Percentiles rank a stretch among this genome's conserved stretches.
These are phyloP conservation scores for Rhopilema esculentum DNA, from an alignment of 30 jellyfish, hydroid and myxozoan genomes.

Conservation along the genomic window DNA sequence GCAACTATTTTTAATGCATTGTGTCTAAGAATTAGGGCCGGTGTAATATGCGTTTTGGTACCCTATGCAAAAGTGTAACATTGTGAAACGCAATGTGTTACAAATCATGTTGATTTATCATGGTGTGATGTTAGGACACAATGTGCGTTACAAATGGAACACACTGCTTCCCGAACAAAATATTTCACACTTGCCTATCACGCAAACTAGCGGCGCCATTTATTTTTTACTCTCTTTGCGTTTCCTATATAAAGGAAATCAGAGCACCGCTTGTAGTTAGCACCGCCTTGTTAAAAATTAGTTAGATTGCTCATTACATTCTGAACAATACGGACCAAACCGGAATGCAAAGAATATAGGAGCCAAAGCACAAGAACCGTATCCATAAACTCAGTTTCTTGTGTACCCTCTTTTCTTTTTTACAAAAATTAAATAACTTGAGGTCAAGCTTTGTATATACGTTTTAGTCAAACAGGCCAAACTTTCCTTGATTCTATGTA, in stretches of 20 bases:
- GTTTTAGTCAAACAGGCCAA: not conserved
- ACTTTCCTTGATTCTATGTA: not conserved
- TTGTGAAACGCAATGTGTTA: not conserved
- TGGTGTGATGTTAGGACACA: not conserved
- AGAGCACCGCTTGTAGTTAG: not conserved
- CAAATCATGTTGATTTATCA: not conserved
- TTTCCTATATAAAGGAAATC: not conserved
- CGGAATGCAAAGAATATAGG: not conserved
- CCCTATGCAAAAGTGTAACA: not conserved
- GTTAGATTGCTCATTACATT: not conserved
- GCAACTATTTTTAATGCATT: too few species aligned
- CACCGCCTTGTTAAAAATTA: not conserved
- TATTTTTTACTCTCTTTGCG: not conserved
- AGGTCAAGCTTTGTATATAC: not conserved
- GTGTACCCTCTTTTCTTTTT: not conserved
- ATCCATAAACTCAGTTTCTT: not conserved
- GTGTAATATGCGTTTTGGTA: not conserved
- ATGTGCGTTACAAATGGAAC: not conserved
- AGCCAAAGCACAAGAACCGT: not conserved
- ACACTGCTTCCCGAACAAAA: not conserved
- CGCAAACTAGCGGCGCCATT: not conserved
- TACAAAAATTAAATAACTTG: not conserved
- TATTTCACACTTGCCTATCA: not conserved
- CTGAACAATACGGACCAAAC: not conserved
- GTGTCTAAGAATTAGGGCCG: too few species aligned